These are phyloP conservation scores for Castor canadensis DNA, from an alignment of 2,113 vertebrate genomes.

Conservation along the genomic window DNA sequence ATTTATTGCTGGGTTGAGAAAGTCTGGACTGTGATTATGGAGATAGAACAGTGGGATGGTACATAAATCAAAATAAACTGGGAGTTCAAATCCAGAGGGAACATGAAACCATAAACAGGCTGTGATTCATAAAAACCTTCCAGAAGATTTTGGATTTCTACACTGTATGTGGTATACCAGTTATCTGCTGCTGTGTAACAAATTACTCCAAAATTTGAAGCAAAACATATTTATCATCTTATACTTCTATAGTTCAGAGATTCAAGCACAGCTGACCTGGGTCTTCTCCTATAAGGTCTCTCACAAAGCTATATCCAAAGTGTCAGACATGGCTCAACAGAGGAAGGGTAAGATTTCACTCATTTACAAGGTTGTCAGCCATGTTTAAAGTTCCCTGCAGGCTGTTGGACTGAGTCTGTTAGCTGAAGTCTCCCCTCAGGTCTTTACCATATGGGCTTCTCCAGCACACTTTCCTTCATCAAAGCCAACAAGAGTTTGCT, in stretches of 20 bases:
- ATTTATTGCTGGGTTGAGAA: background rate
- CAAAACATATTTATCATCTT: background rate
- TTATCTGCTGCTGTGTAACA: background rate
- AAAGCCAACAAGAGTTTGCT: background rate
- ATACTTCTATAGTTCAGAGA: background rate
- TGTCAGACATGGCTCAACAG: background rate
- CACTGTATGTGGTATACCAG: background rate
- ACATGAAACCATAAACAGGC: background rate
- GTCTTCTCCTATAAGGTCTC: background rate
- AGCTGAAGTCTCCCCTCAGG: background rate
- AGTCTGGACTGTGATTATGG: background rate
- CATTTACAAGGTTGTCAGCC: background rate
- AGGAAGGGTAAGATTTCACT: background rate
- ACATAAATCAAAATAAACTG: background rate
- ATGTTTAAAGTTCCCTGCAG: background rate
- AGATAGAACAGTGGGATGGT: background rate
- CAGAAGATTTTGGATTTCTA: background rate
- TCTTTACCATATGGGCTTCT: background rate
- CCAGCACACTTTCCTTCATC: background rate
- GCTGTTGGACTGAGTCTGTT: background rate
- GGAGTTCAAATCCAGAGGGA: background rate
- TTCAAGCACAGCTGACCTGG: background rate
- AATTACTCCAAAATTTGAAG: background rate
- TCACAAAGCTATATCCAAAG: background rate
- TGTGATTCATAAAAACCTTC: background rate